Evolutionary conservation across 2,797 vertebrate genomes (phyloP), one percentile per base, ranked within the genome.

Genomic region (Sebastes umbrosus): DNA sequence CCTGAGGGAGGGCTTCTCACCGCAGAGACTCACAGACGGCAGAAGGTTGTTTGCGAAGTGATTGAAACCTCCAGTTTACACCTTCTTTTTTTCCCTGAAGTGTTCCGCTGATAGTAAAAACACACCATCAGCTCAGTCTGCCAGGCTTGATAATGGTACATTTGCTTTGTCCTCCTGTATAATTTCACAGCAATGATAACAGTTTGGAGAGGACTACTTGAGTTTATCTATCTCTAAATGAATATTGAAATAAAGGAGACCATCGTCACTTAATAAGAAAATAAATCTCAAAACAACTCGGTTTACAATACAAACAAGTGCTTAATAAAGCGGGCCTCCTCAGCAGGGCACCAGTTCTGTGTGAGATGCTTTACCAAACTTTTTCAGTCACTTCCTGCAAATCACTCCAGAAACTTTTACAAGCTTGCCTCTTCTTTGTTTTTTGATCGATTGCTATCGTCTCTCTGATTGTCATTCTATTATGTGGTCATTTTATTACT

Each of bases 391-490:
- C 59, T 29, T 69, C 55, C 16, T 65, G 69, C 31, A 75, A 64
- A 73, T 73, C 63, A 34, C 29, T 55, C 13, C 13, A 68, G 25
- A 77, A 64, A 75, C 72, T 36, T 67, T 63, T 4, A 50, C n/a
- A 80, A 73, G 46, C 65, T 75, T 54, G 32, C 20, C 39, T 72
- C 8, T 24, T 2, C n/a, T 50, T 57, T 77, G 34, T 50, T 75
- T 75, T 75, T 36, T 86, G 82, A 88, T 79, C 79, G 82, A 86
- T 87, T 77, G 54, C 69, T 31, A 67, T 72, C 69, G 69, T 86
- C 75, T 74, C 66, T 83, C 65, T 75, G 71, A 79, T 72, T 84
- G 78, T 85, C 79, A 74, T 68, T 73, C 46, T 85, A 71, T 84
- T 68, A 78, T 69, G 76, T 68, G 72, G 69, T 62, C 24, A 70